Evolutionary conservation across 2,888 invertebrate genomes (phyloP), one percentile per base, ranked within the genome.

Genomic region (Drosophila nr. perissopoda): DNA sequence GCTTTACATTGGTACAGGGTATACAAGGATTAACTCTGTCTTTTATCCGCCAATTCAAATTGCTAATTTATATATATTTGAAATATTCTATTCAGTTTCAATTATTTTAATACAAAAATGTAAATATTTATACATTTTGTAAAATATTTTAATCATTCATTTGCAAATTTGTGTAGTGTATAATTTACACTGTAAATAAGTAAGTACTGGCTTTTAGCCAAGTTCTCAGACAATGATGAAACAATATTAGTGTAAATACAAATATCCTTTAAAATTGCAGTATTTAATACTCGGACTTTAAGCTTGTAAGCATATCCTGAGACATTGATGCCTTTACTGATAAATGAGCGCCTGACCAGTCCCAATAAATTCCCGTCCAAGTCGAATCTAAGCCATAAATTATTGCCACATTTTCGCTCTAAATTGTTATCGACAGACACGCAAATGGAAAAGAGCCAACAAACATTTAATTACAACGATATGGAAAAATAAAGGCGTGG

Each of bases 391-490:
- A 42, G 70, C 56, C 57, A 73, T 65, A 56, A 65, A 62, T 68
- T 64, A 59, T 42, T 33, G 25, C 56, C 61, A 51, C 60, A 51
- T 67, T 63, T 40, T 65, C 5, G 25, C 57, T 21, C 36, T 59
- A 53, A 67, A 33, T 49, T 61, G 63, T 58, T 53, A 68, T 65
- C 58, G 68, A 64, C 63, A 62, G 76, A 59, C 80, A 80, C 77
- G 77, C 80, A 57, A 79, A 49, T 70, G 75, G 62, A 42, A 48
- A 34, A 10, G 34, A 31, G 79, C 74, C 79, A 79, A 74, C 10
- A 48, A 40, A 34, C 65, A 68, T 58, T 65, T 68, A 79, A 79
- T 78, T 65, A 57, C 49, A 25, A 7, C 29, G 51, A 71, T 42
- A 57, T 49, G 42, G 38, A 57, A 18, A 38, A 33, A 34, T 18